These are phyloP conservation scores for Chitala chitala DNA, from an alignment of 2,113 vertebrate species.

Conservation along the genomic window DNA sequence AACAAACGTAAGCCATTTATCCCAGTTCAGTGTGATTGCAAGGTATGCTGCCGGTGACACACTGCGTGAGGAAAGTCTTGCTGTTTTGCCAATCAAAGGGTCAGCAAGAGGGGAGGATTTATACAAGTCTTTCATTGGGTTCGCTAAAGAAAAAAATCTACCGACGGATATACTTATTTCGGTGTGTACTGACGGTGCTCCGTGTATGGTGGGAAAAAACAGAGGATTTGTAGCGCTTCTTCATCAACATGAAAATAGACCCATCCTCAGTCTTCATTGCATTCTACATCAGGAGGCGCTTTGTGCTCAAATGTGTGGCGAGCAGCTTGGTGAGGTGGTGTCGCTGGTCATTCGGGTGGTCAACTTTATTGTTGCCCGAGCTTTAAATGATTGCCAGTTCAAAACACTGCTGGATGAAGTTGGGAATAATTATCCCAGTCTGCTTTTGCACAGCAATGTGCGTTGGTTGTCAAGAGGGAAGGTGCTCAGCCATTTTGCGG, in stretches of 20 bases:
- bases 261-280: conserved; percentile 42
- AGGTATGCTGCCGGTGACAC: conserved; percentile 34
- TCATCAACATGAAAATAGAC: conserved; percentile 39
- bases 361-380: conserved; percentile 41
- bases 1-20: conserved; percentile 32
- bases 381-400: conserved; percentile 43
- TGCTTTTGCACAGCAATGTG: conserved; percentile 47
- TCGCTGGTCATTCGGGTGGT: conserved; percentile 41
- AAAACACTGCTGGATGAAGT: conserved; percentile 42
- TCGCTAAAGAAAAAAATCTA: conserved; percentile 33
- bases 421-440: conserved; percentile 38
- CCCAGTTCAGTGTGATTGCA: conserved; percentile 32
- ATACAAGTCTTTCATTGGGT: conserved; percentile 39
- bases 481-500: conserved; percentile 37
- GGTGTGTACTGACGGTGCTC: conserved; percentile 37
- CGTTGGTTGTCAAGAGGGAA: conserved; percentile 43
- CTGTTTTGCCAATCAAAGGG: conserved; percentile 40
- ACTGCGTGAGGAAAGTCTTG: conserved; percentile 32
- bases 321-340: conserved; percentile 44
- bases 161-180: conserved; percentile 31
- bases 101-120: conserved; percentile 43
- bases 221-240: conserved; percentile 37
- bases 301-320: conserved; percentile 41
- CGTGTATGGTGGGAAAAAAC: conserved; percentile 32
- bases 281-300: conserved; percentile 42